phyloP scores from a whole-genome alignment of 2,113 vertebrate genomes.

The Aspidoscelis tigris region DNA sequence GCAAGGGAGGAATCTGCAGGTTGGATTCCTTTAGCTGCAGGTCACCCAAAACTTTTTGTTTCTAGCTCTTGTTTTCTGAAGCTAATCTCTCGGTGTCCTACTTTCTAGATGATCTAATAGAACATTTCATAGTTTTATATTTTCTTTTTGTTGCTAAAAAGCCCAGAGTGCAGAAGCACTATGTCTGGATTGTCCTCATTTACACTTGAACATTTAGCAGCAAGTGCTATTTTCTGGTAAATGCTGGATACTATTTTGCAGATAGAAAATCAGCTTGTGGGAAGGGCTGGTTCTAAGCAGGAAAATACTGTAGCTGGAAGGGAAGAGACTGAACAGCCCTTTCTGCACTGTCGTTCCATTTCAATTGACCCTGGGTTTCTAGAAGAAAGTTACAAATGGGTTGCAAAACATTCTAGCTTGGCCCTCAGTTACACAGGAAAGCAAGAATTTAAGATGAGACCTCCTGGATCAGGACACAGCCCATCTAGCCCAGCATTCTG shows the following conservation, averaged over 20 bases:
- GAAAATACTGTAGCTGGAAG: not conserved
- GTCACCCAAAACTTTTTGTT: too few species aligned
- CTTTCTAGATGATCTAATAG: not conserved
- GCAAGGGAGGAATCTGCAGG: not conserved
- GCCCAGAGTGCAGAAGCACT: not conserved
- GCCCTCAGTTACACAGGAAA: not conserved
- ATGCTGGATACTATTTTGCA: not conserved
- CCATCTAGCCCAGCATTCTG: too few species aligned
- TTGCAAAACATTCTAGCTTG: not conserved
- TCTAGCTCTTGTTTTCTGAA: not conserved
- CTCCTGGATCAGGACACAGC: too few species aligned
- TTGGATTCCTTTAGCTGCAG: not conserved
- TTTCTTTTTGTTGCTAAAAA: not conserved
- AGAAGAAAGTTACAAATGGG: not conserved
- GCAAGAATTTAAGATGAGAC: not conserved
- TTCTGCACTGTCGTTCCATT: not conserved
- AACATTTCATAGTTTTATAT: not conserved
- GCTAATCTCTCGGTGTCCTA: not conserved
- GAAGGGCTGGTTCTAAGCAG: not conserved
- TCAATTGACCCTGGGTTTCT: not conserved
- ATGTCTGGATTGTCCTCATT: not conserved
- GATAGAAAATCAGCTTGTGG: not conserved
- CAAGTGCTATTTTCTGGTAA: not conserved
- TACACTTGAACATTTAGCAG: not conserved
- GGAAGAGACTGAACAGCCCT: not conserved